These are phyloP conservation scores for Cyclophora albipunctata DNA, from an alignment of 2,888 invertebrate species.

Conservation along the genomic window DNA sequence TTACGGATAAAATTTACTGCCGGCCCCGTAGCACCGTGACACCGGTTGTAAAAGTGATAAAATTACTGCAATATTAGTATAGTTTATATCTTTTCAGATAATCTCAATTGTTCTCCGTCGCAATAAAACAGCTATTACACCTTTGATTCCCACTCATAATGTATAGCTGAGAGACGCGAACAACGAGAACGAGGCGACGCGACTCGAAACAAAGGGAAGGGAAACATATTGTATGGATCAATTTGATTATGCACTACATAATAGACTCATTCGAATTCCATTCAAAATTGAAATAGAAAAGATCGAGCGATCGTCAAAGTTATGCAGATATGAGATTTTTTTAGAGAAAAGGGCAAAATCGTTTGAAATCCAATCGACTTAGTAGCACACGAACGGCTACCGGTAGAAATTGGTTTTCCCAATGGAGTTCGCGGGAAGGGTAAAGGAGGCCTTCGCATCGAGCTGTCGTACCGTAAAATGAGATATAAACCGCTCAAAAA, in stretches of 20 bases:
- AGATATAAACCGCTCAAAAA: slow-evolving; percentile 64
- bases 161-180: too few relatives aligned
- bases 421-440: slow-evolving; percentile 32
- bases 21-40: slow-evolving; percentile 6
- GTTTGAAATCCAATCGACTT: slow-evolving; percentile 54
- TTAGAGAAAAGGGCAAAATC: slow-evolving; percentile 29
- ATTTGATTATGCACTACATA: slow-evolving; percentile 4
- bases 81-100: slow-evolving; percentile 19
- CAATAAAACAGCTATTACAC: slow-evolving; percentile 16
- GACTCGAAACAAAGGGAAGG: neutral
- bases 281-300: slow-evolving; percentile 11
- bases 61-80: slow-evolving; percentile 18
- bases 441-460: slow-evolving; percentile 20
- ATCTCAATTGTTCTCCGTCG: slow-evolving; percentile 13
- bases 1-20: slow-evolving; percentile 5
- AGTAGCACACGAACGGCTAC: slow-evolving; percentile 40
- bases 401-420: slow-evolving; percentile 59
- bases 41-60: slow-evolving; percentile 14
- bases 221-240: slow-evolving; percentile 3
- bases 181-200: neutral
- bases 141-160: slow-evolving; percentile 14
- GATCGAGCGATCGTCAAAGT: slow-evolving; percentile 25
- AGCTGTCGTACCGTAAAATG: slow-evolving; percentile 62
- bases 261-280: slow-evolving; percentile 10
- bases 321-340: slow-evolving; percentile 33